These are phyloP conservation scores for Pardalotus punctatus DNA, from an alignment of 2,113 vertebrate genomes.

Conservation along the genomic window DNA sequence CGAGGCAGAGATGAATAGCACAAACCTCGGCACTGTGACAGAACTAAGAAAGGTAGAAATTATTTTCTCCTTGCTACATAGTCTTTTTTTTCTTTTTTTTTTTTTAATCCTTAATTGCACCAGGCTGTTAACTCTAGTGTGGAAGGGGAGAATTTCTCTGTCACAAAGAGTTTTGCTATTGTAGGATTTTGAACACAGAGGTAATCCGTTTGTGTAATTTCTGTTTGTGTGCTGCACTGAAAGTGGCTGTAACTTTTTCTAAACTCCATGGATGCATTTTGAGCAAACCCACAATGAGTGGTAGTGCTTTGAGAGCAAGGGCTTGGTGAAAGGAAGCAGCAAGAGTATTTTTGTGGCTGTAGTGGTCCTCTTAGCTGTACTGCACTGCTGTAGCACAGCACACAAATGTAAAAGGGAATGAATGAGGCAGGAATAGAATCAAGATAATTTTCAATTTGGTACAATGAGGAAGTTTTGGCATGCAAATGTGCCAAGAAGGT, in stretches of 20 bases:
- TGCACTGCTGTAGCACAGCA: not conserved
- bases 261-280: not conserved
- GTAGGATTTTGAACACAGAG: not conserved
- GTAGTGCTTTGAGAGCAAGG: not conserved
- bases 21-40: not conserved
- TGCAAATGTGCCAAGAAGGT: not conserved
- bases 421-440: not conserved
- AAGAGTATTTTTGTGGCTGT: not conserved
- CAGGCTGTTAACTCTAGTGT: not conserved
- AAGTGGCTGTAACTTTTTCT: not conserved
- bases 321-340: not conserved
- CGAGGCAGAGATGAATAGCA: not conserved
- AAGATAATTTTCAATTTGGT: not conserved
- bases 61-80: not conserved
- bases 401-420: not conserved
- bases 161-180: not conserved
- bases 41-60: not conserved
- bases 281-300: not conserved
- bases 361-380: rapidly evolving
- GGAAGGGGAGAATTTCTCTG: not conserved
- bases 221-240: not conserved
- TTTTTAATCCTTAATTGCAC: not conserved
- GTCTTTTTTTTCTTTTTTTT: not conserved
- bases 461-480: rapidly evolving
- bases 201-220: not conserved